Evolutionary conservation across 2,888 invertebrate genomes (phyloP), one percentile per base, ranked within the genome.

Genomic region (Plemyria rubiginata): DNA sequence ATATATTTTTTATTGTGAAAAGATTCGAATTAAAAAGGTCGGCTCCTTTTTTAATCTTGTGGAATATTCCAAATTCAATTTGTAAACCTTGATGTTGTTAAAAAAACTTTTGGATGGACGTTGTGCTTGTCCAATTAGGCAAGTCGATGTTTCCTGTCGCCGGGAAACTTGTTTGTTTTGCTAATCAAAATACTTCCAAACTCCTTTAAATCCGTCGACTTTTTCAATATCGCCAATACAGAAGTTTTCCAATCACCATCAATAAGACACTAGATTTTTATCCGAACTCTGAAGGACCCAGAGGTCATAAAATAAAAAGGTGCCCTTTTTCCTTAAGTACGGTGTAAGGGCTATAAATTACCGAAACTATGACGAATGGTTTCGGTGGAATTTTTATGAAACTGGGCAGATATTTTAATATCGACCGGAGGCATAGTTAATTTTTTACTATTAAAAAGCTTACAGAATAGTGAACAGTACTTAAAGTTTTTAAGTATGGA

Each of bases 361-460:
- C 15, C 58, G 64, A 75, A 77, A 73, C 75, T 81, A 83, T 82
- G 79, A 80, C 76, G 79, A 80, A 83, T 80, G 68, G 77, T 70
- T 65, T 70, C 70, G 65, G 60, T 73, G 71, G 78, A 79, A 79
- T 81, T 76, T 79, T 70, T 74, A 32, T 46, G 60, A 66, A 60
- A 54, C 54, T 38, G 56, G 36, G 9, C 38, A 43, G 48, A 56
- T 59, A 66, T 62, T 66, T 38, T 49, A 51, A 57, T 62, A 57
- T 51, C 28, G 12, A 32, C 11, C 54, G 38, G 29, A 56, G 64
- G 15, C 28, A 16, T 49, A 54, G 53, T 53, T 57, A 49, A 12
- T 45, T 29, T 56, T 45, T 55, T 50, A 52, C 51, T 36, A 46
- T 38, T 0, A 29, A 15, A 45, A 28, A 15, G 13, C 8, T 43